A percentile compares a stretch with the other conserved stretches of the same genome.
Conservation (phyloP, 2,113 vertebrate genomes). For the Tretioscincus oriximinensis region DNA sequence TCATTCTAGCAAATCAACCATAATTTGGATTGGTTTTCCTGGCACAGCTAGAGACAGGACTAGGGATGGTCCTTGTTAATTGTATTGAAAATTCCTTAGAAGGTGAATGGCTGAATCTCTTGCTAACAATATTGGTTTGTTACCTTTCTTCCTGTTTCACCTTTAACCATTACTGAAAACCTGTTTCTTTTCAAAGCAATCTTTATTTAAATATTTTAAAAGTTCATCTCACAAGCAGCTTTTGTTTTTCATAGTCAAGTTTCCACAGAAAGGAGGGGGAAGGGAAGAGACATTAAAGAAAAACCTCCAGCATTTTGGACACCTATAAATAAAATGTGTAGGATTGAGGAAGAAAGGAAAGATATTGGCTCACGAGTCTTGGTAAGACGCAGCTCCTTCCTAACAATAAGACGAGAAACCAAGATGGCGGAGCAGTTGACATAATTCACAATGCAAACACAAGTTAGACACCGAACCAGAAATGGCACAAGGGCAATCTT, state of each 20-base stretch:
- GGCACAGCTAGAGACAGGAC: too few relatives aligned
- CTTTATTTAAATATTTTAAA: slow-evolving; percentile 20
- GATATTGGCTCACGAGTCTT: not conserved
- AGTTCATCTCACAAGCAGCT: not conserved
- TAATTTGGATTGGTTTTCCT: too few relatives aligned
- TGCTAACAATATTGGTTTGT: too few relatives aligned
- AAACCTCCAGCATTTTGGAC: slow-evolving; percentile 1
- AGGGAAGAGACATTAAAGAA: not conserved
- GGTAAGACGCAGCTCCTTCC: not conserved
- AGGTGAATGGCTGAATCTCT: too few relatives aligned
- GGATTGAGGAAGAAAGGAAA: not conserved
- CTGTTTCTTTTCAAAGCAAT: slow-evolving; percentile 13
- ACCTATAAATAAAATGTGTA: slow-evolving; percentile 14
- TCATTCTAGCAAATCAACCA: too few relatives aligned
- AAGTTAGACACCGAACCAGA: not conserved
- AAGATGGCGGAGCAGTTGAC: not conserved
- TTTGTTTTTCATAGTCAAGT: not conserved
- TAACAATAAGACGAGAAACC: not conserved
- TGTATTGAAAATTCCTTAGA: too few relatives aligned
- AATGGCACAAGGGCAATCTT: not conserved
- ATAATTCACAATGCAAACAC: not conserved
- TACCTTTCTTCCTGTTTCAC: not conserved
- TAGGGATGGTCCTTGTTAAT: too few relatives aligned
- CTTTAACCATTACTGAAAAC: not conserved
- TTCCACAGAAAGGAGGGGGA: not conserved